Evolutionary conservation across 2,797 vertebrate genomes (phyloP).

Genomic region (Melopsittacus undulatus): DNA sequence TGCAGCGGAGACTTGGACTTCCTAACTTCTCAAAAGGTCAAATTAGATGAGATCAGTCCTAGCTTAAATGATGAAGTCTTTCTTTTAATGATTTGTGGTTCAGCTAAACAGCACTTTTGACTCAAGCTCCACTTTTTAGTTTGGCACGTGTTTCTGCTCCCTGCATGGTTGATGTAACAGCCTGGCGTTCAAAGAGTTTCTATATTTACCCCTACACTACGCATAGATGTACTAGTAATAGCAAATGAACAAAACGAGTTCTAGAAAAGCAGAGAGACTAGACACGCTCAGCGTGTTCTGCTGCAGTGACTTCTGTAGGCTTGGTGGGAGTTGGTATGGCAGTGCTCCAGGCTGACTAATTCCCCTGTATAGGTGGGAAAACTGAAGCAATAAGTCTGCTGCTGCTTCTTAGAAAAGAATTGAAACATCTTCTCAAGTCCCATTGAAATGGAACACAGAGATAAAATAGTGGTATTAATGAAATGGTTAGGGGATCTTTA

Average conservation of each 20-base stretch:
- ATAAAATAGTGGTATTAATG: neutral
- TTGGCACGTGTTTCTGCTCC: constrained; percentile 3
- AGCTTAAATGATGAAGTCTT: neutral
- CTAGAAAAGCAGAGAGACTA: neutral
- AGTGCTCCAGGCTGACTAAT: neutral
- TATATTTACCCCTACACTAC: neutral
- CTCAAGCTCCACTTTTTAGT: neutral
- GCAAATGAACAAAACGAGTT: neutral
- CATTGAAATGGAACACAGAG: rapidly evolving
- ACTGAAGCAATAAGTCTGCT: neutral
- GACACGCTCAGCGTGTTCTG: neutral
- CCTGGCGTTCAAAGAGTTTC: neutral
- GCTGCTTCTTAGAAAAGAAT: neutral
- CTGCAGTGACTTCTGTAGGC: neutral
- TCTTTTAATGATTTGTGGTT: neutral
- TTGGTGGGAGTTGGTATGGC: neutral
- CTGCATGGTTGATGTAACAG: neutral
- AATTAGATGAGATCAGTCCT: neutral
- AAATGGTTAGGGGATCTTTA: neutral
- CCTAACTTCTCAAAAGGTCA: neutral
- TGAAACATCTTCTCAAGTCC: neutral
- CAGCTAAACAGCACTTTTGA: neutral
- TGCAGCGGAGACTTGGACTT: neutral
- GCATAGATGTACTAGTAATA: neutral
- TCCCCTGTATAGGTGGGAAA: neutral